These are phyloP conservation scores for Ichneumon xanthorius DNA, from an alignment of 2,888 invertebrate genomes.

Conservation along the genomic window DNA sequence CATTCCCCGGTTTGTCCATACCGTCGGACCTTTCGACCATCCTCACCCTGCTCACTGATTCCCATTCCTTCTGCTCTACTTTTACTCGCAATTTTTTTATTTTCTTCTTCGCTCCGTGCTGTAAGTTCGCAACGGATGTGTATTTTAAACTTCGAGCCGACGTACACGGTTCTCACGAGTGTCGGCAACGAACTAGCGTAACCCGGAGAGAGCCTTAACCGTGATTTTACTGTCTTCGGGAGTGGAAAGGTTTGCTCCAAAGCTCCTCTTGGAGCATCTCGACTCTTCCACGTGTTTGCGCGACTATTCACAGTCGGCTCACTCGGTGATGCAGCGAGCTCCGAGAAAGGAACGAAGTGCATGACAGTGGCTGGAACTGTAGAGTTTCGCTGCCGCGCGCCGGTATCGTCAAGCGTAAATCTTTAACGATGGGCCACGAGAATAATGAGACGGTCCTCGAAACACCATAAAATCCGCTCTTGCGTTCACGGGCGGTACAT, in stretches of 20 bases:
- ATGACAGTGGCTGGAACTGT: background rate
- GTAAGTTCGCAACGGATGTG: background rate
- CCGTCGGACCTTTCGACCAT: slow-evolving; percentile 41
- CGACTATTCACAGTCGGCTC: slow-evolving; percentile 35
- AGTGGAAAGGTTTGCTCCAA: background rate
- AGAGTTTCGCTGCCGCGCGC: slow-evolving; percentile 12
- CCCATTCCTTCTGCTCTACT: background rate
- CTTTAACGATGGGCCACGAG: slow-evolving; percentile 69
- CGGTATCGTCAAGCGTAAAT: slow-evolving; percentile 62
- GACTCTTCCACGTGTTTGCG: slow-evolving; percentile 20
- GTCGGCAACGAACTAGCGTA: background rate
- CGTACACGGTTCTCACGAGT: background rate
- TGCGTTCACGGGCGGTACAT: slow-evolving; percentile 21
- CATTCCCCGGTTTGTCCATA: slow-evolving; percentile 50
- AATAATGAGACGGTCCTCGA: slow-evolving; percentile 62
- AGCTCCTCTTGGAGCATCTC: slow-evolving; percentile 17
- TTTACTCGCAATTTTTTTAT: slow-evolving; percentile 4
- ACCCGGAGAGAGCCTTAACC: background rate
- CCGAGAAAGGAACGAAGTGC: slow-evolving; percentile 23
- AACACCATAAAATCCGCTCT: slow-evolving; percentile 64
- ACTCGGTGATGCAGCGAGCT: slow-evolving; percentile 10
- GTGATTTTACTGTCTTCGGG: slow-evolving; percentile 38
- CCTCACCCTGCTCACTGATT: slow-evolving; percentile 16
- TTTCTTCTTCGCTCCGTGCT: background rate
- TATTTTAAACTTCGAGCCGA: slow-evolving; percentile 4